Evolutionary conservation across 1,140 invertebrate species (phyloP), one percentile per base, ranked within the genome.

Genomic region (Colletes latitarsis): DNA sequence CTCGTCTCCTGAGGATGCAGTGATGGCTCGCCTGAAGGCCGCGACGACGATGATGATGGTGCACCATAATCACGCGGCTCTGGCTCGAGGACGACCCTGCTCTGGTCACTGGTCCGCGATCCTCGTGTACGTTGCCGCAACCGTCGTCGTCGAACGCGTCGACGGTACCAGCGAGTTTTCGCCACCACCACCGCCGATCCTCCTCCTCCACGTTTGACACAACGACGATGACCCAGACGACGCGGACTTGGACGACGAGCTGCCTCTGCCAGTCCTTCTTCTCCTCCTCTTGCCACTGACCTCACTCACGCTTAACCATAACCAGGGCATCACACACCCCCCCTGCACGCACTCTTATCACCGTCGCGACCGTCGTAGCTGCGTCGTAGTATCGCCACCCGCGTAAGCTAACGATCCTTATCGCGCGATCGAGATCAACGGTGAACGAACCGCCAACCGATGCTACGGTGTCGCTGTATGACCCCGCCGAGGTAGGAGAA

Each of bases 311-410:
- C 82, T 87, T 89, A 91, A 91, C 90, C 90, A 91, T 90, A 90
- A 91, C 89, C 91, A 92, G 92, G 85, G 91, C 91, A 92, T 92
- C 91, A 92, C 92, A 92, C 89, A 92, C 88, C 88, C 88, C 66
- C 81, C 84, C 74, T 70, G 53, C 66, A 71, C 71, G 76, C 75
- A 86, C 85, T 83, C 76, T 87, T 86, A 87, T 70, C 69, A 86
- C 85, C 81, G 84, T 77, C 81, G 60, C 21, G 83, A 85, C 52
- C 75, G 75, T 82, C 67, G 84, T 79, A 74, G 57, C 72, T 78
- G 74, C 71, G 55, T 70, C 60, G 75, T 41, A 49, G 76, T 58
- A 85, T 77, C 83, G 80, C 68, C 73, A 84, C 82, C 69, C 82
- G 75, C 85, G 85, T 39, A 12, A 72, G 15, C 49, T 15, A 82